Base-by-base conservation (phyloP, 2,888 invertebrate species). In the Agrypnus murinus region DNA sequence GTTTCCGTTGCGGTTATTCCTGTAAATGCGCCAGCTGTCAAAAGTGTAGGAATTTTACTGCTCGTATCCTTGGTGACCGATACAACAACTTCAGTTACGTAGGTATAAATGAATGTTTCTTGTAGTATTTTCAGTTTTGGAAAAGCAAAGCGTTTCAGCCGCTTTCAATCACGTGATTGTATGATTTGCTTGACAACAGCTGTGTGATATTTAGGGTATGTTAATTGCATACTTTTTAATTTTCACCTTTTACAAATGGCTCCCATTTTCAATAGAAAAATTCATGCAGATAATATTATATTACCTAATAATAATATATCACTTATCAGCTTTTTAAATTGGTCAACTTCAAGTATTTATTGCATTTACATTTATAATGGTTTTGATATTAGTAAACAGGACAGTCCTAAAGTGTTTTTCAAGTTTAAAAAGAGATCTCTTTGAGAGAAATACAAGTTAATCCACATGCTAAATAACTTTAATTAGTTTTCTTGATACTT, bases 31-130 rank as follows among this genome's bases (percentile, higher is more conserved):
- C 73, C 81, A 84, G 79, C 84, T 85, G 85, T 85, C 85, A 85
- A 84, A 81, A 45, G 80, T 75, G 76, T 77, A 77, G 80, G 80
- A 82, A 81, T 81, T 81, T 77, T 81, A 82, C 79, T 81, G 78
- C 70, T 77, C 83, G 86, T 86, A 86, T 86, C 86, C 86, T 86
- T 86, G 86, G 86, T 79, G 85, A 86, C 86, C 84, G 82, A 85
- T 85, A 85, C 85, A 86, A 85, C 86, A 86, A 86, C 86, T 86
- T 84, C 84, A 83, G 60, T 63, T 83, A 84, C 84, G 83, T 83
- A 84, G 84, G 84, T 84, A n/a, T n/a, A 84, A 84, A 83, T 78
- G 77, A 79, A 77, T 68, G 69, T 74, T 73, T 77, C n/a, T 68
- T 63, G 38, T 62, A 65, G 63, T 69, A 58, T 67, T 69, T 71